Evolutionary conservation across 2,797 vertebrate genomes (phyloP).

Genomic region (Rhinatrema bivittatum): DNA sequence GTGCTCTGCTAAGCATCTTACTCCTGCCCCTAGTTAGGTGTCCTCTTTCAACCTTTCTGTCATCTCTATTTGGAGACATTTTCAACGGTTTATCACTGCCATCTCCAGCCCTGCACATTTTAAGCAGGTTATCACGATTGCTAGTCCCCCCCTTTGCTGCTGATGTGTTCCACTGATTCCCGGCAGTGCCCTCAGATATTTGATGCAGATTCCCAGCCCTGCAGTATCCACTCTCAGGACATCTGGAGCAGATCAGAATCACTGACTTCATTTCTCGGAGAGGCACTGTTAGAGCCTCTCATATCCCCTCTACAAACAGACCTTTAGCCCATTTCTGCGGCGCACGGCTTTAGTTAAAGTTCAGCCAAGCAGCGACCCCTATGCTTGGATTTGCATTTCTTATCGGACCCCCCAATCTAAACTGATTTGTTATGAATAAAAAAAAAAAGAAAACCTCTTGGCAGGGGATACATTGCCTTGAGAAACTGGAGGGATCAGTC

Average conservation of each 20-base stretch:
- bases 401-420: slow-evolving; percentile 27
- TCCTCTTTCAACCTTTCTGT: slow-evolving; percentile 50
- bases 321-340: slow-evolving; percentile 23
- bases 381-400: slow-evolving; percentile 38
- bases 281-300: slow-evolving; percentile 70
- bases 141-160: slow-evolving; percentile 76
- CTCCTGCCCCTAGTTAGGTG: slow-evolving; percentile 40
- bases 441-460: slow-evolving; percentile 42
- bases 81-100: slow-evolving; percentile 51
- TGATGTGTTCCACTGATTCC: slow-evolving; percentile 82
- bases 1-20: slow-evolving; percentile 33
- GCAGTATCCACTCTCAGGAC: slow-evolving; percentile 77
- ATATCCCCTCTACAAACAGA: slow-evolving; percentile 37
- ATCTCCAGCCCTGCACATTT: slow-evolving; percentile 71
- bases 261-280: slow-evolving; percentile 74
- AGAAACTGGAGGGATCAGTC: slow-evolving; percentile 36
- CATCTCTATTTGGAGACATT: slow-evolving; percentile 57
- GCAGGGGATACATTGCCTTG: slow-evolving; percentile 20
- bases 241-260: slow-evolving; percentile 88
- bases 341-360: slow-evolving; percentile 41
- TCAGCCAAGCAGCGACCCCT: slow-evolving; percentile 54
- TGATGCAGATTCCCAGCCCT: slow-evolving; percentile 75
- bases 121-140: slow-evolving; percentile 81
- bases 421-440: slow-evolving; percentile 40
- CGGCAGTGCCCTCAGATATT: slow-evolving; percentile 86